Percentiles rank a stretch among this genome's conserved stretches.
Conservation (phyloP, 35 echinoderm and acorn worm genomes). For the Ophiothrix spiculata region DNA sequence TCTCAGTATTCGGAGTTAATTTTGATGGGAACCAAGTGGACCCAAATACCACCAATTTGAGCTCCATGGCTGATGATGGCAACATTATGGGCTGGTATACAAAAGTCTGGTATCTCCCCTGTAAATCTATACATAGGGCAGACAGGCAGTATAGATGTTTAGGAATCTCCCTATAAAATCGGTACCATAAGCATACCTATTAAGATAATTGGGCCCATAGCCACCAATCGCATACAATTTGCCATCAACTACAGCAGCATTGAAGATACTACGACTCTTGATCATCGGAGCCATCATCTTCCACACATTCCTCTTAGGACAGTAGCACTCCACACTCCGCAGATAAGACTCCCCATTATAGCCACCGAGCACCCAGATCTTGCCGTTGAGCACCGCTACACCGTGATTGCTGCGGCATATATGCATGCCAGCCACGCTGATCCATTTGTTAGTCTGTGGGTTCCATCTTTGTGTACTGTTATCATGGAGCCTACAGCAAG, state of each 20-base stretch:
- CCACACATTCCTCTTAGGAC: constrained; percentile 71
- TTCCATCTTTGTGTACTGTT: constrained; percentile 82
- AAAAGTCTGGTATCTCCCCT: no score
- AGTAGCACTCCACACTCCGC: constrained; percentile 83
- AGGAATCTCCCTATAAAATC: no score
- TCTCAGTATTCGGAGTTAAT: no score
- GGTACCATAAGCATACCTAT: constrained; percentile 48
- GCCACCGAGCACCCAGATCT: constrained; percentile 89
- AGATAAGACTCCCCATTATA: constrained; percentile 94
- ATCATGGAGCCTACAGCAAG: constrained; percentile 71
- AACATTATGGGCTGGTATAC: no score
- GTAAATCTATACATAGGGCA: no score
- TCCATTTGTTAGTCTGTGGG: constrained; percentile 78
- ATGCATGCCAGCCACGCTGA: constrained; percentile 65
- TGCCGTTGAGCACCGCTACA: constrained; percentile 82
- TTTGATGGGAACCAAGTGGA: no score
- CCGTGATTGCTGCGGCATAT: constrained; percentile 84
- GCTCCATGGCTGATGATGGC: no score
- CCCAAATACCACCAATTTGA: no score
- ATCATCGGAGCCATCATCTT: constrained; percentile 74
- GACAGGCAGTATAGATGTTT: no score
- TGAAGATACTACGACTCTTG: constrained; percentile 87
- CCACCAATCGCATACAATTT: constrained; percentile 93
- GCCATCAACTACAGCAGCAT: constrained; percentile 73
- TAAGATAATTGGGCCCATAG: constrained; percentile 93